Conservation (phyloP, 2,113 vertebrate genomes). For the Sphyrna mokarran region DNA sequence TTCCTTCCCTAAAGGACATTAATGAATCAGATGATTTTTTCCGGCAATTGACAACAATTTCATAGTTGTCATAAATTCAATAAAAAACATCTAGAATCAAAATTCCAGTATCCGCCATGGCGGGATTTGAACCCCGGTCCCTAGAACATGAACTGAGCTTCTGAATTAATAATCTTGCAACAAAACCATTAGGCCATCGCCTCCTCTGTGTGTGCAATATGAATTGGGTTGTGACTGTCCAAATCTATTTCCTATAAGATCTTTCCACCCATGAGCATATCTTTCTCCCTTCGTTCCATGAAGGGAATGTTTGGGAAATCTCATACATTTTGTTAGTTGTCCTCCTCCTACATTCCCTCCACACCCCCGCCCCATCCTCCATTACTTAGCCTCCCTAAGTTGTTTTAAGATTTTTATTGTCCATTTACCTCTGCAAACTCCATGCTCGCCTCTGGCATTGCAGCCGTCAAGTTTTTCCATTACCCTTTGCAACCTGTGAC, state of each 20-base stretch:
- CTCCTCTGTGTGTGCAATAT: background rate
- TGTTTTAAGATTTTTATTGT: background rate
- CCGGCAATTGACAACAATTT: too few relatives aligned
- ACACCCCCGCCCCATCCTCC: too few relatives aligned
- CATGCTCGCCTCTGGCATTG: background rate
- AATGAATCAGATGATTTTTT: too few relatives aligned
- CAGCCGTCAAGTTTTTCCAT: conserved; percentile 1
- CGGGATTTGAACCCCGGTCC: too few relatives aligned
- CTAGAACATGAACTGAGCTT: too few relatives aligned
- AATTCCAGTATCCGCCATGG: too few relatives aligned
- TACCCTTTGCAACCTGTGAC: conserved; percentile 29
- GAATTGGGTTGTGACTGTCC: background rate
- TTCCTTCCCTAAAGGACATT: too few relatives aligned
- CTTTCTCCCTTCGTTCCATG: background rate
- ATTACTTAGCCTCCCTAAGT: background rate
- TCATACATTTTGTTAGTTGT: too few relatives aligned
- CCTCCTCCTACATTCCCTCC: background rate
- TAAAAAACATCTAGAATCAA: too few relatives aligned
- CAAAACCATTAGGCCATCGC: too few relatives aligned
- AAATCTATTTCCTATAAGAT: background rate
- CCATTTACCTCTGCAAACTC: conserved; percentile 21
- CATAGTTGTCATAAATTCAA: too few relatives aligned
- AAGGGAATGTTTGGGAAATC: background rate
- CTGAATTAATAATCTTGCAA: too few relatives aligned
- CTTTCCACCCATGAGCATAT: background rate